Percentiles rank a stretch among this genome's conserved stretches.
These are phyloP conservation scores for Timema cristinae DNA, from an alignment of 2,888 invertebrate genomes.

Conservation along the genomic window DNA sequence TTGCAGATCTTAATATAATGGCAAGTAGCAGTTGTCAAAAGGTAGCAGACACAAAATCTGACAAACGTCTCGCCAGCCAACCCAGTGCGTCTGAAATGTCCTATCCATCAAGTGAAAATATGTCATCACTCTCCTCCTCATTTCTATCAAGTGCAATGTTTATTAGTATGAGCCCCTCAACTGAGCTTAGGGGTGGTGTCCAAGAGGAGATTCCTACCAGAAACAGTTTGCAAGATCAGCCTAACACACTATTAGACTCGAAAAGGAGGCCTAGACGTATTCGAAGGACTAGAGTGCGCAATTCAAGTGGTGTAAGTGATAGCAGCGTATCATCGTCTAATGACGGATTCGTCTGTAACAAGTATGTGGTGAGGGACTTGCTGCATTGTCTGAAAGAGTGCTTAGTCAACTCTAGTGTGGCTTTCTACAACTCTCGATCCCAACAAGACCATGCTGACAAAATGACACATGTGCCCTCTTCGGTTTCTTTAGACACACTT, in stretches of 20 bases:
- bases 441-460: conserved; percentile 38
- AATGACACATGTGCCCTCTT: conserved; percentile 36
- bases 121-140: not conserved
- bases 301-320: conserved; percentile 6
- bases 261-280: not conserved
- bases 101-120: not conserved
- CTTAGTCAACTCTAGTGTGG: conserved; percentile 46
- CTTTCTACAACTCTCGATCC: conserved; percentile 25
- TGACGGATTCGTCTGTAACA: conserved; percentile 56
- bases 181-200: too few species aligned
- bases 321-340: conserved; percentile 1
- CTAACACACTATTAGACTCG: not conserved
- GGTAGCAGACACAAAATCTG: not conserved
- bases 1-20: not conserved
- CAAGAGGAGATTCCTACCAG: not conserved
- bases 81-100: not conserved
- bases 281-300: conserved; percentile 7
- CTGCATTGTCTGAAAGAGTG: conserved; percentile 55
- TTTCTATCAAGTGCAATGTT: not conserved
- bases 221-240: not conserved
- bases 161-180: too few species aligned
- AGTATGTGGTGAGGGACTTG: conserved; percentile 56
- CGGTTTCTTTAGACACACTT: conserved; percentile 18
- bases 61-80: not conserved
- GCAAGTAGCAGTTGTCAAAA: not conserved